These are phyloP conservation scores for Pseudocheirus occidentalis DNA, from an alignment of 2,797 vertebrate species.

Conservation along the genomic window DNA sequence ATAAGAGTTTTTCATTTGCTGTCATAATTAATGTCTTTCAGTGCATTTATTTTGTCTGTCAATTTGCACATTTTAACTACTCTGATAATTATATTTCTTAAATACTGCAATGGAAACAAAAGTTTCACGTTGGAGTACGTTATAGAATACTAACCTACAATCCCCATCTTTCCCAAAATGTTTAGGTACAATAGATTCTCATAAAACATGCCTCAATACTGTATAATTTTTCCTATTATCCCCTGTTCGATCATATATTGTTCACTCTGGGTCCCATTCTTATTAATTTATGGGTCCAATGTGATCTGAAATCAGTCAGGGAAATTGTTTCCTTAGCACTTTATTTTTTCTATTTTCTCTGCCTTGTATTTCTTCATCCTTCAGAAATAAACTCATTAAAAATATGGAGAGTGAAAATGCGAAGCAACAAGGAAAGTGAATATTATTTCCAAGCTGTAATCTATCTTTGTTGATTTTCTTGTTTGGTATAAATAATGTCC, in stretches of 20 bases:
- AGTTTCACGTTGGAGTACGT: neutral
- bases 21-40: neutral
- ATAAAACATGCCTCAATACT: neutral
- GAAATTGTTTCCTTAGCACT: neutral
- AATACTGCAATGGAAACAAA: neutral
- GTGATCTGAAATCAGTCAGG: neutral
- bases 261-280: neutral
- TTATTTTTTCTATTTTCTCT: constrained; percentile 16
- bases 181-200: neutral
- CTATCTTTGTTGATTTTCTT: constrained; percentile 19
- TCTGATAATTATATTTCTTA: neutral
- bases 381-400: neutral
- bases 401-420: neutral
- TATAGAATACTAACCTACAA: neutral
- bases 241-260: neutral
- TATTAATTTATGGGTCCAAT: neutral
- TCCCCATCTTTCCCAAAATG: neutral
- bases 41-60: neutral
- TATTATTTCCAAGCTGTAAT: neutral
- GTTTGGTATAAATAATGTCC: constrained; percentile 18
- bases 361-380: neutral
- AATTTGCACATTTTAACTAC: neutral
- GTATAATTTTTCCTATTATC: neutral
- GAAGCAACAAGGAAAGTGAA: neutral
- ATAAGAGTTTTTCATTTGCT: neutral